Evolutionary conservation across 2,888 invertebrate genomes (phyloP).

Genomic region (Clistopyga incitator): DNA sequence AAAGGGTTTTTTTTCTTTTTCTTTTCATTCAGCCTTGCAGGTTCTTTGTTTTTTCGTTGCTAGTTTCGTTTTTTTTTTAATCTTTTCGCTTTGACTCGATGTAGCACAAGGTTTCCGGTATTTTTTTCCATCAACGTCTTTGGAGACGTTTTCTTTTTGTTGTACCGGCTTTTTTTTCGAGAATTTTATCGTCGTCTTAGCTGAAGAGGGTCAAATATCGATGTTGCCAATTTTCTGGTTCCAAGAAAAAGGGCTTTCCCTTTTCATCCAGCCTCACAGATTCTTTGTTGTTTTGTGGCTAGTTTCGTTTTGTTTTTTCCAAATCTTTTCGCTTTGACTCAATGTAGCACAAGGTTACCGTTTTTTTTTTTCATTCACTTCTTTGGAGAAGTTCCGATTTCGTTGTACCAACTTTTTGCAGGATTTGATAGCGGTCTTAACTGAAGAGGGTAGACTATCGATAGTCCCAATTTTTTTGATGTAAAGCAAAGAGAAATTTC

Average conservation of each 20-base stretch:
- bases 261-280: slow-evolving; percentile 4
- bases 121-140: background rate
- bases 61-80: slow-evolving; percentile 3
- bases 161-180: background rate
- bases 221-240: too few species aligned
- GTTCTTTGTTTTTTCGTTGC: slow-evolving; percentile 28
- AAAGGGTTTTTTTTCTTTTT: background rate
- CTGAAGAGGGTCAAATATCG: too few species aligned
- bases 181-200: too few species aligned
- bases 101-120: slow-evolving; percentile 39
- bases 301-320: slow-evolving; percentile 4
- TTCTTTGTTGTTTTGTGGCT: slow-evolving; percentile 27
- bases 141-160: background rate
- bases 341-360: slow-evolving; percentile 43
- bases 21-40: background rate
- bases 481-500: background rate
- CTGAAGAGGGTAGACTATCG: too few species aligned
- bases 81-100: slow-evolving; percentile 10
- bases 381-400: background rate
- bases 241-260: too few species aligned
- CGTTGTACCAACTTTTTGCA: background rate
- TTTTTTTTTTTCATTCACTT: background rate
- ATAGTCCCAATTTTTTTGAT: background rate
- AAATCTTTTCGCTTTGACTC: background rate
- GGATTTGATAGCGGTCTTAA: too few species aligned